These are phyloP conservation scores for Leptarthrus brevirostris DNA, from an alignment of 2,888 invertebrate species.

Conservation along the genomic window DNA sequence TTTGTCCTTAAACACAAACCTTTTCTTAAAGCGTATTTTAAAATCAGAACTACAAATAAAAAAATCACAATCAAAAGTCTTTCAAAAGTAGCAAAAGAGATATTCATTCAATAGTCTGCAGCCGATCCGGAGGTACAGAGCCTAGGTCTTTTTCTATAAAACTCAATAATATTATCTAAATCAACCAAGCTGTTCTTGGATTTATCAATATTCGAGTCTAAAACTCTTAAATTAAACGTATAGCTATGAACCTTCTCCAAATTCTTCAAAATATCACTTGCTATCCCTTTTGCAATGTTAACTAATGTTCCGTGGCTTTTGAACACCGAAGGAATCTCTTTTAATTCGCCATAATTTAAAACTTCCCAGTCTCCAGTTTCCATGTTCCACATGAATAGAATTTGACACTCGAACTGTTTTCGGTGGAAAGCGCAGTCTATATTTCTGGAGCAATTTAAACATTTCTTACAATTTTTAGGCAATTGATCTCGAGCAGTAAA, in stretches of 20 bases:
- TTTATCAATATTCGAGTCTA: conserved; percentile 65
- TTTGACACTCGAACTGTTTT: conserved; percentile 65
- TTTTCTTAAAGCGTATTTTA: conserved; percentile 33
- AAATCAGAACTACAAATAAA: conserved; percentile 19
- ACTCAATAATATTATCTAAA: conserved; percentile 65
- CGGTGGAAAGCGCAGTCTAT: conserved; percentile 64
- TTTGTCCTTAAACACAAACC: conserved; percentile 13
- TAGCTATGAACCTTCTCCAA: conserved; percentile 62
- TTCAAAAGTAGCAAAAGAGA: conserved; percentile 23
- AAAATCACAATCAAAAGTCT: conserved; percentile 46
- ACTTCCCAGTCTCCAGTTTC: conserved; percentile 65
- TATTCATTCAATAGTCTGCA: conserved; percentile 10
- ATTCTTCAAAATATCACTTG: conserved; percentile 61
- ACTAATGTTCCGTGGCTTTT: conserved; percentile 58
- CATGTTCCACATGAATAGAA: conserved; percentile 67
- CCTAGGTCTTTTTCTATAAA: conserved; percentile 61
- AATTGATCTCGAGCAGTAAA: conserved; percentile 66
- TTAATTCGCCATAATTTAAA: conserved; percentile 65
- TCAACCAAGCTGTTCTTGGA: conserved; percentile 64
- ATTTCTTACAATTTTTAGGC: conserved; percentile 58
- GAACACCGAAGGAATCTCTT: conserved; percentile 59
- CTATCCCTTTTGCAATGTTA: conserved; percentile 62
- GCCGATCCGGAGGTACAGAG: neutral
- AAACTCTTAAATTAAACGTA: conserved; percentile 62
- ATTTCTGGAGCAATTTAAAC: conserved; percentile 63